Conservation (phyloP, 2,797 vertebrate genomes). For the Enteromius thamalakanensis region DNA sequence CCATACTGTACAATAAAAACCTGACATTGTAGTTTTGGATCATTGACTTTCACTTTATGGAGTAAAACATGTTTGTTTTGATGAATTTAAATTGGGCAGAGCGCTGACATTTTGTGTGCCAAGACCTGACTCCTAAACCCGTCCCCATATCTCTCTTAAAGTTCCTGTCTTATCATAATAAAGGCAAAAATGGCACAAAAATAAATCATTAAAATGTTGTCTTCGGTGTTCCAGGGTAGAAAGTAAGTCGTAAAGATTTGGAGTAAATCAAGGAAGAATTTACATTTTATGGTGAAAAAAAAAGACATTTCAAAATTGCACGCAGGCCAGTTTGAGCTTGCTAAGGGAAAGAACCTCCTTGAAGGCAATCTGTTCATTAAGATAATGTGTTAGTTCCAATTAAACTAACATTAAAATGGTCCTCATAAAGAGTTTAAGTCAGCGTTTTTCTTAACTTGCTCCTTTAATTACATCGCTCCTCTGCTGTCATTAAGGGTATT, state of each 20-base stretch:
- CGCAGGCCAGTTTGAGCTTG: slow-evolving; percentile 71
- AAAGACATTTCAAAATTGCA: slow-evolving; percentile 64
- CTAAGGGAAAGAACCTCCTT: slow-evolving; percentile 80
- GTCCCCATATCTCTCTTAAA: background rate
- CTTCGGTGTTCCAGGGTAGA: background rate
- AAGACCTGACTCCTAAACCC: background rate
- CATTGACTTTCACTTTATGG: background rate
- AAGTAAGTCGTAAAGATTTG: background rate
- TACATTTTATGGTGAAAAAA: slow-evolving; percentile 17
- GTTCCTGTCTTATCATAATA: too few species aligned
- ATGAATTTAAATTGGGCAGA: too few species aligned
- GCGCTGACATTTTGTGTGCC: background rate
- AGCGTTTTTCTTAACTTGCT: slow-evolving; percentile 99
- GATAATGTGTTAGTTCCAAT: slow-evolving; percentile 99
- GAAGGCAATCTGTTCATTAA: slow-evolving; percentile 99
- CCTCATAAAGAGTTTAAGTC: slow-evolving; percentile 99
- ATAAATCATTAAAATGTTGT: background rate
- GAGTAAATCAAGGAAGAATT: background rate
- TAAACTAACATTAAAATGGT: slow-evolving; percentile 99
- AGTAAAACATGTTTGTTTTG: background rate
- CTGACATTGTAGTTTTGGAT: background rate
- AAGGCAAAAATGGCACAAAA: background rate
- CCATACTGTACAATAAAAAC: background rate
- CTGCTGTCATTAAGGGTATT: slow-evolving; percentile 99
- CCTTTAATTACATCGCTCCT: slow-evolving; percentile 99